phyloP scores from a whole-genome alignment of 2,888 invertebrate genomes.

The Pimpla rufipes region DNA sequence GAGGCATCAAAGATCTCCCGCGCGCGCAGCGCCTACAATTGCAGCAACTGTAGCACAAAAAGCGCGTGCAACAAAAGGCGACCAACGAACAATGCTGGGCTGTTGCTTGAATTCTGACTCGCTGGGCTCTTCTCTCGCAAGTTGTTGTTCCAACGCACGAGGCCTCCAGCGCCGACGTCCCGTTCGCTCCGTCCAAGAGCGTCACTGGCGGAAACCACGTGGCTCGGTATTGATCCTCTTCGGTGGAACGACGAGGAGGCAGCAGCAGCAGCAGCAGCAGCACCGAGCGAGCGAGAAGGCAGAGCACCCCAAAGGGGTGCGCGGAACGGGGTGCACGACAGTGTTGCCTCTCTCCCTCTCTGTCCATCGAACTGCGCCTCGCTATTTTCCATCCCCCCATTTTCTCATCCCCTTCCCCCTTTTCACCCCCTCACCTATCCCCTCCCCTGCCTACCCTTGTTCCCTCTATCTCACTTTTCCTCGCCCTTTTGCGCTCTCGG shows the following conservation, averaged over 20 bases:
- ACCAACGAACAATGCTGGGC: constrained; percentile 14
- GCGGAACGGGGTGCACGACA: too few species aligned
- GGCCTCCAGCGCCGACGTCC: too few species aligned
- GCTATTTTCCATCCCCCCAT: constrained; percentile 70
- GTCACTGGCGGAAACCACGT: constrained; percentile 82
- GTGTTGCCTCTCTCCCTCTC: constrained; percentile 45
- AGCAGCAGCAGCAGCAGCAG: too few species aligned
- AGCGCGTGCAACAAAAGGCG: too few species aligned
- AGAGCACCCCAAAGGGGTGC: constrained; percentile 42
- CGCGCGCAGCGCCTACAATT: too few species aligned
- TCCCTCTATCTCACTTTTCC: constrained; percentile 44
- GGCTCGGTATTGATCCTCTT: constrained; percentile 84
- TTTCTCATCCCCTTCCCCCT: constrained; percentile 43
- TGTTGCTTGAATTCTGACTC: constrained; percentile 6
- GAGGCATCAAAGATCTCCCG: not conserved
- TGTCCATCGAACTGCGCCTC: constrained; percentile 51
- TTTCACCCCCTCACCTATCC: constrained; percentile 16
- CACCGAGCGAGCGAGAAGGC: constrained; percentile 63
- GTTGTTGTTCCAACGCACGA: constrained; percentile 8
- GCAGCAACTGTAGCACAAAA: too few species aligned
- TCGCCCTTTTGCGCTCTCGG: constrained; percentile 42
- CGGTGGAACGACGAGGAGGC: constrained; percentile 78
- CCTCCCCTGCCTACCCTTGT: too few species aligned
- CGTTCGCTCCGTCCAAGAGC: constrained; percentile 70
- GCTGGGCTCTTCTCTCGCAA: not conserved